A percentile compares a stretch with the other conserved stretches of the same genome.
phyloP scores from a whole-genome alignment of 2,888 invertebrate species.

The Aphrophora alni region DNA sequence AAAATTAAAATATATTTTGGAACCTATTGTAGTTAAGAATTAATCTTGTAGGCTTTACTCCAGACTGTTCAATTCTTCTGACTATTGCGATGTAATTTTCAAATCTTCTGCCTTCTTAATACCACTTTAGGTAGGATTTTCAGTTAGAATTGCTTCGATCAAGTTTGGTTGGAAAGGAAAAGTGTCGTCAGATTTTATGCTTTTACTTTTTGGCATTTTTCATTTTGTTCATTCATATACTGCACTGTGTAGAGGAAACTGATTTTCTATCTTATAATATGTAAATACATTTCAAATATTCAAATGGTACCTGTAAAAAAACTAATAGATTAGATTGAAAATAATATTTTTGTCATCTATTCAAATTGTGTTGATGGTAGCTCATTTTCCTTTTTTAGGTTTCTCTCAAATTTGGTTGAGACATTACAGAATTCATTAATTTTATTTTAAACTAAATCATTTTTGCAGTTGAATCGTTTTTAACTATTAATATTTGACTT shows the following conservation, averaged over 20 bases:
- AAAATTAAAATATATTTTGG: background rate
- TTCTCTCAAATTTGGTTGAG: no score
- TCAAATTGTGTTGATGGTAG: background rate
- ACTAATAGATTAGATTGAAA: background rate
- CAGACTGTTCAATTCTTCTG: background rate
- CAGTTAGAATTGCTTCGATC: background rate
- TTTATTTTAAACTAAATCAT: no score
- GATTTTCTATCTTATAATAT: background rate
- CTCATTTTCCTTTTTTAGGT: background rate
- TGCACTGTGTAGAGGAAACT: background rate
- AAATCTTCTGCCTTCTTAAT: background rate
- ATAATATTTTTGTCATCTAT: background rate
- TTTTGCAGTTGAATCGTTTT: no score
- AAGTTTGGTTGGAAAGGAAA: background rate
- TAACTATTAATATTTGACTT: no score
- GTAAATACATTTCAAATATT: background rate
- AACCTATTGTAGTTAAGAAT: background rate
- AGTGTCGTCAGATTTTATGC: background rate
- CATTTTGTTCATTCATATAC: background rate
- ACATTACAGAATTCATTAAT: no score
- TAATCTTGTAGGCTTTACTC: background rate
- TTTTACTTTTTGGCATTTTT: background rate
- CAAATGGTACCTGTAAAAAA: constrained; percentile 1
- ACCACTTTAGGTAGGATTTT: background rate
- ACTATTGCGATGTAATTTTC: background rate